These are phyloP conservation scores for Lasiurus cinereus DNA, from an alignment of 2,113 vertebrate species.

Conservation along the genomic window DNA sequence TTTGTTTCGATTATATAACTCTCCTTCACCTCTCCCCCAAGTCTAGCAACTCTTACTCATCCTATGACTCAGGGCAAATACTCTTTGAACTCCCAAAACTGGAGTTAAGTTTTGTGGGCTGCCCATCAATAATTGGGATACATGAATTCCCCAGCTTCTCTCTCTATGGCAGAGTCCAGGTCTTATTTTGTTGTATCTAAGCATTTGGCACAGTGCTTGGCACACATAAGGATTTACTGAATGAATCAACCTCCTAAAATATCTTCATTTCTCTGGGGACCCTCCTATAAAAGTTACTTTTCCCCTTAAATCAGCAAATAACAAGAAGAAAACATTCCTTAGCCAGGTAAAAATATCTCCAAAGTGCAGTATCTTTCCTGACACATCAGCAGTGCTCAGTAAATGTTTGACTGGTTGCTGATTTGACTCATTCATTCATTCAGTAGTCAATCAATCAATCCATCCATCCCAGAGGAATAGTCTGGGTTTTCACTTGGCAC, in stretches of 20 bases:
- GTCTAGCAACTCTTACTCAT: neutral
- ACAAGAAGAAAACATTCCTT: neutral
- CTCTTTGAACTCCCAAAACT: neutral
- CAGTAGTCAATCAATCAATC: neutral
- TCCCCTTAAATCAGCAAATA: neutral
- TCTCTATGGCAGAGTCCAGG: neutral
- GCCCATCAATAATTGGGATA: neutral
- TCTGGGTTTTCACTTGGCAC: neutral
- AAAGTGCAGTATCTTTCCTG: neutral
- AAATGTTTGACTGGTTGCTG: neutral
- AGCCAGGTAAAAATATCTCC: neutral
- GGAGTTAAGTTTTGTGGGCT: neutral
- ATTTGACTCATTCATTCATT: neutral
- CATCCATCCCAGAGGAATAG: neutral
- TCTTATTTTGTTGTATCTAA: neutral
- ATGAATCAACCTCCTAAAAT: neutral
- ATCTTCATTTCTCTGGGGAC: neutral
- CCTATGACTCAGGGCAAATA: neutral
- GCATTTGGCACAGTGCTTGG: neutral
- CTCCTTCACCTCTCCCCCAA: neutral
- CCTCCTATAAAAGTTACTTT: neutral
- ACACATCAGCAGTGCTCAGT: neutral
- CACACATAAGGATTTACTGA: neutral
- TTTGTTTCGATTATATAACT: conserved; percentile 4
- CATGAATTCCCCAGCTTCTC: neutral